A percentile compares a stretch with the other conserved stretches of the same genome.
Conservation (phyloP, 2,888 invertebrate genomes). For the Orthonevra nobilis region DNA sequence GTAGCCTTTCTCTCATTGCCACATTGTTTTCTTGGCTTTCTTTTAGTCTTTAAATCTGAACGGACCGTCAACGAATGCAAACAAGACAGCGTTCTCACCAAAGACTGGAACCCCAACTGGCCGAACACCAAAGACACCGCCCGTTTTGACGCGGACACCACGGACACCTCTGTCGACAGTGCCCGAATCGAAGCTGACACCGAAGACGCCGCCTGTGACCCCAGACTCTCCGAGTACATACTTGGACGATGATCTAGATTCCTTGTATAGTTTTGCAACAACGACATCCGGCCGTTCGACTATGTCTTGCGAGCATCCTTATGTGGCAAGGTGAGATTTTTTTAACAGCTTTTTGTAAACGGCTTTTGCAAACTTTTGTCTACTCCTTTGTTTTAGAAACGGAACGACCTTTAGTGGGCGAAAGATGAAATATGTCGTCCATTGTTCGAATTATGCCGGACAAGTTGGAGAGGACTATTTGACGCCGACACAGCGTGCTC, state of each 20-base stretch:
- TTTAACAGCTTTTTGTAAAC: neutral
- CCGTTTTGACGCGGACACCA: constrained; percentile 65
- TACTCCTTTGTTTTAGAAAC: constrained; percentile 79
- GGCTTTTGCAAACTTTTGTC: neutral
- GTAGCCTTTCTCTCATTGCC: constrained; percentile 63
- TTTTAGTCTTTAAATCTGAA: constrained; percentile 79
- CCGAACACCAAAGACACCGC: constrained; percentile 66
- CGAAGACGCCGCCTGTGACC: constrained; percentile 84
- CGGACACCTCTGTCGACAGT: constrained; percentile 73
- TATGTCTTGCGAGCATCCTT: constrained; percentile 87
- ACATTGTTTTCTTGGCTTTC: constrained; percentile 26
- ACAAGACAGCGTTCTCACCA: constrained; percentile 68
- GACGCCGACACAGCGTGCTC: constrained; percentile 93
- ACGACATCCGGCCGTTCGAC: constrained; percentile 88
- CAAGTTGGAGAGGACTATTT: constrained; percentile 90
- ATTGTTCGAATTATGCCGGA: constrained; percentile 90
- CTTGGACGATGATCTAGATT: constrained; percentile 87
- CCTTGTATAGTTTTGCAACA: constrained; percentile 89
- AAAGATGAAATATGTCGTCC: constrained; percentile 89
- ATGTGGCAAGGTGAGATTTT: constrained; percentile 84
- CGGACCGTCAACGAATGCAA: constrained; percentile 74
- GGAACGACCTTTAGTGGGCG: constrained; percentile 87
- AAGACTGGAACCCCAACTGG: constrained; percentile 64
- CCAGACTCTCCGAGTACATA: constrained; percentile 82
- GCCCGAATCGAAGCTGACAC: constrained; percentile 77